Evolutionary conservation across 2,797 vertebrate species (phyloP).

Genomic region (Gallinago nigripennis): DNA sequence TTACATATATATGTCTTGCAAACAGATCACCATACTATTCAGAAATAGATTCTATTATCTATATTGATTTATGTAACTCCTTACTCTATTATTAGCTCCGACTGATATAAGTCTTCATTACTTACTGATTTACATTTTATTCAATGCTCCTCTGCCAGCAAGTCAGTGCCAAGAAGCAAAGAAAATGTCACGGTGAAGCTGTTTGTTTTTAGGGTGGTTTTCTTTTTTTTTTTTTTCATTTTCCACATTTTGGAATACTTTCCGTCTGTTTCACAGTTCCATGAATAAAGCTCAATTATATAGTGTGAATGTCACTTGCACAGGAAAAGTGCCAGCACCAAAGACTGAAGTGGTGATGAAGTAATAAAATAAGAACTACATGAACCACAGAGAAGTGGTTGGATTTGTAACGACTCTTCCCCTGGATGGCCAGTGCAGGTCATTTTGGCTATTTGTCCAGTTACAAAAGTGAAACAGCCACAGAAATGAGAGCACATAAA

Average conservation of each 20-base stretch:
- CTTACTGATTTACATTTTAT: conserved; percentile 34
- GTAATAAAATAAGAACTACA: conserved; percentile 8
- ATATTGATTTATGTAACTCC: conserved; percentile 37
- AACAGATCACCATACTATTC: background rate
- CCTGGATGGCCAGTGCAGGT: background rate
- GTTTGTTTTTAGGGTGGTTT: background rate
- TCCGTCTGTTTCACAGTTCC: conserved; percentile 20
- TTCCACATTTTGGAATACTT: conserved; percentile 30
- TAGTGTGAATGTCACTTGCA: conserved; percentile 38
- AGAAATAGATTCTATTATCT: conserved; percentile 25
- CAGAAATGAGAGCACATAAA: background rate
- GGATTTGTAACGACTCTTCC: background rate
- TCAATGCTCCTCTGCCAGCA: background rate
- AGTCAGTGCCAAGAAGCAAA: conserved; percentile 9
- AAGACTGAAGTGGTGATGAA: conserved; percentile 17
- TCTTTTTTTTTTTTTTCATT: background rate
- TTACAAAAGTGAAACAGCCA: background rate
- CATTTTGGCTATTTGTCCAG: conserved; percentile 9
- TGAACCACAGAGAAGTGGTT: background rate
- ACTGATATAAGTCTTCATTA: conserved; percentile 29
- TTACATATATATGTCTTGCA: background rate
- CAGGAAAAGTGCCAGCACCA: background rate
- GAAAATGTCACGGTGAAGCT: background rate
- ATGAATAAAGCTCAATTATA: conserved; percentile 37
- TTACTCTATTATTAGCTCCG: conserved; percentile 23